Evolutionary conservation across 1,140 invertebrate species (phyloP).

Genomic region (Brachionus manjavacas): DNA sequence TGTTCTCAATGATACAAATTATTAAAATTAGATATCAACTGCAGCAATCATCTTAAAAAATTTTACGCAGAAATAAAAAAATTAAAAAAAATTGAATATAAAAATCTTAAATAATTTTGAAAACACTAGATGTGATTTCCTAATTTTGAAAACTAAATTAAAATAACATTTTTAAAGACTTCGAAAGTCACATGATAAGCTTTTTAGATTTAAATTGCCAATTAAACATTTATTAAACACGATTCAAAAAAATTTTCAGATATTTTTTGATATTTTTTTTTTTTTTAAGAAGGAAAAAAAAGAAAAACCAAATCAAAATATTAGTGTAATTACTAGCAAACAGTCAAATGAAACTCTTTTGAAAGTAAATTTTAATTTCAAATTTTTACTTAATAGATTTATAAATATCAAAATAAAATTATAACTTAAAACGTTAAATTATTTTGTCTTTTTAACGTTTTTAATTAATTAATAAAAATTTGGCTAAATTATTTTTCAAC

Average conservation of each 20-base stretch:
- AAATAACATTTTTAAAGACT: neutral
- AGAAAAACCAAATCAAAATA: neutral
- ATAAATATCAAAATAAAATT: neutral
- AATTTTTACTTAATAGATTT: neutral
- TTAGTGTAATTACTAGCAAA: neutral
- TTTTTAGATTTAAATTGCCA: neutral
- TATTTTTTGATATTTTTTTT: neutral
- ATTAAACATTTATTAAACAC: neutral
- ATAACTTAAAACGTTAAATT: neutral
- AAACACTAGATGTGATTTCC: too few species aligned
- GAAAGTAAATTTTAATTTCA: neutral
- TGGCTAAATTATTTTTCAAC: neutral
- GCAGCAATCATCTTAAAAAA: too few species aligned
- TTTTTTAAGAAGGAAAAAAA: neutral
- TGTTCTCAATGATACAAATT: too few species aligned
- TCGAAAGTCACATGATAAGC: neutral
- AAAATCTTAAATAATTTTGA: too few species aligned
- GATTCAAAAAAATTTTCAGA: neutral
- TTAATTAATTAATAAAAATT: neutral
- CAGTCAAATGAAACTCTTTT: conserved; percentile 28
- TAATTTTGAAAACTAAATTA: too few species aligned
- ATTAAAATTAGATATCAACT: too few species aligned
- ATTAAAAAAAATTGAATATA: too few species aligned
- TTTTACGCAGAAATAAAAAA: too few species aligned
- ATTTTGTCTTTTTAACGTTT: neutral